A percentile compares a stretch with the other conserved stretches of the same genome.
These are phyloP conservation scores for Paguma larvata DNA, from an alignment of 2,797 vertebrate species.

Conservation along the genomic window DNA sequence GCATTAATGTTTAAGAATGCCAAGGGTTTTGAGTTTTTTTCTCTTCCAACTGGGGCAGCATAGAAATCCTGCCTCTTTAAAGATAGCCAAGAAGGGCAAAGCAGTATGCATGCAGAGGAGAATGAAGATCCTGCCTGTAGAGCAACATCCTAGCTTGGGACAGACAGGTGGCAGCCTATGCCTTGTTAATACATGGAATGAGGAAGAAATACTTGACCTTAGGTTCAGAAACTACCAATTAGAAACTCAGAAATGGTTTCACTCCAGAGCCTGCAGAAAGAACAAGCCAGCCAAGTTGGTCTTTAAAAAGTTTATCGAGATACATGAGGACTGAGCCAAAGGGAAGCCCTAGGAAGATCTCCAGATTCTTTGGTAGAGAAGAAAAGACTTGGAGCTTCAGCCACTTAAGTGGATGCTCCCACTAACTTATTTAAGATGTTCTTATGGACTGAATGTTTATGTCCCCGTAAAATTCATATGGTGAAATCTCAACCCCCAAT, in stretches of 20 bases:
- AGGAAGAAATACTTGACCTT: not conserved
- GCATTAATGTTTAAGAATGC: not conserved
- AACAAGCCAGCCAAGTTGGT: not conserved
- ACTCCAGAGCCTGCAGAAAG: not conserved
- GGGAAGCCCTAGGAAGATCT: not conserved
- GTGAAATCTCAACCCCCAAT: not conserved
- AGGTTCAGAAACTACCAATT: not conserved
- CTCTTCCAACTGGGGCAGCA: not conserved
- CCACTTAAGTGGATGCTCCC: not conserved
- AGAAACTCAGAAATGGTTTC: not conserved
- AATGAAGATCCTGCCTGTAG: not conserved
- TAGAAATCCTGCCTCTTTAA: not conserved
- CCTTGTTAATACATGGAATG: not conserved
- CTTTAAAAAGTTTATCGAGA: not conserved
- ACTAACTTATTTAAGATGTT: not conserved
- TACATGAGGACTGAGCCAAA: not conserved
- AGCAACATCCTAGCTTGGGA: not conserved
- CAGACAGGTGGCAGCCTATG: not conserved
- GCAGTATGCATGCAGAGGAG: no score
- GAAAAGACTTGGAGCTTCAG: conserved; percentile 11
- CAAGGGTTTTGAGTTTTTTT: not conserved
- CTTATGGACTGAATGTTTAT: not conserved
- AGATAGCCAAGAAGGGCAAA: not conserved
- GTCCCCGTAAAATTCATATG: not conserved
- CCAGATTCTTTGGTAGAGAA: not conserved